Evolutionary conservation across 1,140 invertebrate genomes (phyloP), one percentile per base, ranked within the genome.

Genomic region (Drosophila biarmipes): DNA sequence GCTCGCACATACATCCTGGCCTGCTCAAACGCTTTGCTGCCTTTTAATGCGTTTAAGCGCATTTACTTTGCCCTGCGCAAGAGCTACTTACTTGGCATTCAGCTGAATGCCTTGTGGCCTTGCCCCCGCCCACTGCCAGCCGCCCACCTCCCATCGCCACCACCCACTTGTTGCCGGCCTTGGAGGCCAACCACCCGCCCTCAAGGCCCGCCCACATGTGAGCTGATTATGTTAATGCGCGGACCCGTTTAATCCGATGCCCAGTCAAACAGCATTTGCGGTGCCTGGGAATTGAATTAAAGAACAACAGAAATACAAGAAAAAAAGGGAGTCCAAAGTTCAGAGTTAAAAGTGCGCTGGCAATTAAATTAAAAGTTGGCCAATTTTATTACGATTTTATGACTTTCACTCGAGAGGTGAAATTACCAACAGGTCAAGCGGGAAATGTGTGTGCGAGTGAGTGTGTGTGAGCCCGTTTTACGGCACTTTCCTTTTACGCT

Each of bases 361-460:
- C 66, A 80, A 87, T 89, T 84, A 84, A 87, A 87, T 84, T 87
- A 89, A 87, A 87, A 89, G 75, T 87, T 89, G 31, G 72, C 51
- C 51, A 45, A 82, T 78, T 80, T 81, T 72, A 78, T 87, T 64
- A 59, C 80, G 61, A 80, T 90, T 87, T 87, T 87, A 89, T 89
- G 79, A 84, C 54, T 73, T 62, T 74, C 61, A 34, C 45, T 57
- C 27, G 12, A 42, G 63, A 46, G 61, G 49, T 68, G 55, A 61
- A 76, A 76, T 76, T 55, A 56, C 57, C 69, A 55, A 52, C 51
- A 62, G 49, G 69, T 63, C 68, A 54, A 71, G 40, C 34, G 51
- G 40, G 67, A 34, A 42, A 67, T 35, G 12, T 10, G 61, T 43
- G 15, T 37, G 6, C 15, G 45, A 12, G 11, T 27, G 46, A 29